A percentile compares a stretch with the other conserved stretches of the same genome.
These are phyloP conservation scores for Sebastes trivittatus DNA, from an alignment of 2,797 vertebrate genomes.

Conservation along the genomic window DNA sequence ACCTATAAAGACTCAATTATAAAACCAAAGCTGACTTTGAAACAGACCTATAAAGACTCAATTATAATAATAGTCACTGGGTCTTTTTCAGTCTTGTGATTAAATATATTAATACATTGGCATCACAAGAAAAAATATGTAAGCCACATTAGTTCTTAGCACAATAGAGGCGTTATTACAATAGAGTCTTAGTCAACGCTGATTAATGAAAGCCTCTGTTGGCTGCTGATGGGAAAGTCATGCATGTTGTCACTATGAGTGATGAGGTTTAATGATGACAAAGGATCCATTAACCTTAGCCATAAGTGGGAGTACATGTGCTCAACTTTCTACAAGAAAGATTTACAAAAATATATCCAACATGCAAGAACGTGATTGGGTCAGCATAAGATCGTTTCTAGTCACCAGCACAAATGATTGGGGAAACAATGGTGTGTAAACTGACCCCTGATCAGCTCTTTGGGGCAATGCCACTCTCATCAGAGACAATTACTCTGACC, in stretches of 20 bases:
- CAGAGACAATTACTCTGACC: constrained; percentile 49
- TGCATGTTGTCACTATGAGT: not conserved
- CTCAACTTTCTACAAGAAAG: not conserved
- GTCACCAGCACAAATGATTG: not conserved
- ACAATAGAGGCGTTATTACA: not conserved
- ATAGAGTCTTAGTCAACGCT: not conserved
- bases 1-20: not conserved
- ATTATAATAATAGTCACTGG: not conserved
- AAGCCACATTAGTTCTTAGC: not conserved
- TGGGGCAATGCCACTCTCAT: constrained; percentile 10
- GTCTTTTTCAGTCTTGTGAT: not conserved
- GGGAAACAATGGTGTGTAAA: constrained; percentile 12
- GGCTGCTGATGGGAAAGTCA: not conserved
- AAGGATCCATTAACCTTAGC: not conserved
- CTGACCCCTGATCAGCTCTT: not conserved
- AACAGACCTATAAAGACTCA: not conserved
- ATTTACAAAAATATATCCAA: not conserved
- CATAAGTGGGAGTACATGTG: too few species aligned
- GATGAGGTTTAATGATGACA: constrained; percentile 3
- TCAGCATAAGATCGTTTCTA: not conserved
- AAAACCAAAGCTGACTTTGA: not conserved
- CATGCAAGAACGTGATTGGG: not conserved
- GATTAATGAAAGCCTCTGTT: not conserved
- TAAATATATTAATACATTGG: not conserved
- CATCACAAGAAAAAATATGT: not conserved